These are phyloP conservation scores for Empis stercorea DNA, from an alignment of 2,888 invertebrate species.

Conservation along the genomic window DNA sequence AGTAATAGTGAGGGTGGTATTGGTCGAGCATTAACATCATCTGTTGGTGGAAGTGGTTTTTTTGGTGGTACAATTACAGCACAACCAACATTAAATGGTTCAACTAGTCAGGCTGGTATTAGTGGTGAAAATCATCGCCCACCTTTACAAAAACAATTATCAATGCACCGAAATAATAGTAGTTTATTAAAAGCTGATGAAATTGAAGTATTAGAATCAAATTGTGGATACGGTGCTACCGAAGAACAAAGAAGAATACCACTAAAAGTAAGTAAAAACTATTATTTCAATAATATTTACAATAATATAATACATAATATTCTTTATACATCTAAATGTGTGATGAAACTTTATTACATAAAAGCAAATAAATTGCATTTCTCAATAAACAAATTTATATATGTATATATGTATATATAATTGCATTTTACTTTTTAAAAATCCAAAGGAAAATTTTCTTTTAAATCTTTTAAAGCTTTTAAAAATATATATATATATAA, in stretches of 20 bases:
- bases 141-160: neutral
- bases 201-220: conserved; percentile 6
- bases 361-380: no score
- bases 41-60: neutral
- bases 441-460: no score
- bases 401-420: no score
- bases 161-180: neutral
- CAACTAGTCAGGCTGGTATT: neutral
- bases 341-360: no score
- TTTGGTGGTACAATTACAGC: neutral
- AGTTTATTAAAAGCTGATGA: conserved; percentile 6
- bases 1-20: conserved; percentile 8
- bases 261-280: neutral
- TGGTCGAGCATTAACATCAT: neutral
- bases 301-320: no score
- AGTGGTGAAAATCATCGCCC: neutral
- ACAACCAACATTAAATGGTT: neutral
- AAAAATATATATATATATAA: no score
- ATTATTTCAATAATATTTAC: no score
- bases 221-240: neutral
- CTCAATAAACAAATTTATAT: no score
- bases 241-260: neutral
- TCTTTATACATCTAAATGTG: no score
- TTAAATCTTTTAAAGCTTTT: no score
- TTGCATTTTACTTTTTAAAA: no score